Conservation (phyloP, 2,113 vertebrate species). For the Sylvilagus bachmani region DNA sequence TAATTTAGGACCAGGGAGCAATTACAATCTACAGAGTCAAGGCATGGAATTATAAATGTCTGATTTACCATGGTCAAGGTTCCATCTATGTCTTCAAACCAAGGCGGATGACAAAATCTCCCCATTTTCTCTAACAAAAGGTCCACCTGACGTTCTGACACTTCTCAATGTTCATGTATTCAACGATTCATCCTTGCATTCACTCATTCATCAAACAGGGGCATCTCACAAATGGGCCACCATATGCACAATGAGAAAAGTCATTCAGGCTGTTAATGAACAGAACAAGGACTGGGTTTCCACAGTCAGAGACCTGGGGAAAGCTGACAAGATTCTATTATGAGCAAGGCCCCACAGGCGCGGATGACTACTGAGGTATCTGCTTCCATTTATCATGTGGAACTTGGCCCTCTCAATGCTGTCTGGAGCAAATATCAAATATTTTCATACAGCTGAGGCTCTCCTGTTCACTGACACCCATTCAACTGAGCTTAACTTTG, state of each 20-base stretch:
- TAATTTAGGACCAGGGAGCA: conserved; percentile 64
- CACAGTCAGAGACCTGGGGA: neutral
- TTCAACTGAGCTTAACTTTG: conserved; percentile 15
- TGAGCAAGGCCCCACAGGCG: neutral
- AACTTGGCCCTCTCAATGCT: neutral
- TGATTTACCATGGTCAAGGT: conserved; percentile 50
- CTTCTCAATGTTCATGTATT: neutral
- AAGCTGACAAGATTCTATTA: neutral
- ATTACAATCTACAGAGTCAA: conserved; percentile 41
- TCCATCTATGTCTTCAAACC: conserved; percentile 5
- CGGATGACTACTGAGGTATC: neutral
- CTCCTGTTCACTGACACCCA: conserved; percentile 12
- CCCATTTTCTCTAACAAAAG: conserved; percentile 5
- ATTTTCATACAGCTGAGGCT: neutral
- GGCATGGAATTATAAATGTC: conserved; percentile 46
- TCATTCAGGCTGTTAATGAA: neutral
- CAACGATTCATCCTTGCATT: neutral
- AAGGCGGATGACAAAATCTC: neutral
- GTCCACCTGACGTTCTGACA: conserved; percentile 15
- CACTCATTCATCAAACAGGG: neutral
- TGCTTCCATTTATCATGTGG: neutral
- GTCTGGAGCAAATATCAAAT: neutral
- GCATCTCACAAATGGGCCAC: neutral
- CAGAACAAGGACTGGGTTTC: neutral
- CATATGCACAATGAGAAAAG: neutral